Base-by-base conservation (phyloP, 1,140 invertebrate genomes). In the Hyphantria cunea region DNA sequence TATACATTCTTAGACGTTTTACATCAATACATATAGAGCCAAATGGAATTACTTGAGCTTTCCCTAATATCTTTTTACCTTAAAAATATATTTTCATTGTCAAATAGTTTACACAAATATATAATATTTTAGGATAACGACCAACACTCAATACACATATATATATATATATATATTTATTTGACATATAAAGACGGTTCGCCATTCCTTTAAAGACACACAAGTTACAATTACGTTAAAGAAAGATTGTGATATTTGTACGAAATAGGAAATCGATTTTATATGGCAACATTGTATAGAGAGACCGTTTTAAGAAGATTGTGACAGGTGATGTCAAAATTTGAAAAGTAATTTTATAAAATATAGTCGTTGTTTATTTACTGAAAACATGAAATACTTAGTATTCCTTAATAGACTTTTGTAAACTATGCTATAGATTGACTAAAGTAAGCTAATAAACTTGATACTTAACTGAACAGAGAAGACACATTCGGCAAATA, bases 11-110 rank as follows among this genome's bases (percentile, higher is more conserved):
- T 11, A 42, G 7, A 45, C 31, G 17, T 25, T 25, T 25, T 25
- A 25, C 39, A 32, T 32, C 8, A 17, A 58, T 32, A 49, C 45
- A 58, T 10, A 49, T 33, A 17, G 34, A 31, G n/a, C 12, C 41
- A 41, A 55, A 42, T 11, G 12, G 25, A 39, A 55, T 25, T 33
- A 47, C 11, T 45, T 55, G 53, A 55, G 53, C 53, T 33, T 53
- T 25, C 17, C 5, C 17, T 3, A 25, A 25, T 25, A 3, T 25
- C 17, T 25, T 25, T 25, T 3, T 25, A 25, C 5, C 17, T 3
- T 25, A 50, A 70, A 75, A 72, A 79, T 72, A 72, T 74, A 80
- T 78, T 80, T 79, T 74, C 82, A 84, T 54, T 82, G 82, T 78
- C 81, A 80, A 80, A 70, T 39, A 25, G 31, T 42, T 54, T 2